Conservation (phyloP, 2,113 vertebrate genomes). For the Amazona guildingii region DNA sequence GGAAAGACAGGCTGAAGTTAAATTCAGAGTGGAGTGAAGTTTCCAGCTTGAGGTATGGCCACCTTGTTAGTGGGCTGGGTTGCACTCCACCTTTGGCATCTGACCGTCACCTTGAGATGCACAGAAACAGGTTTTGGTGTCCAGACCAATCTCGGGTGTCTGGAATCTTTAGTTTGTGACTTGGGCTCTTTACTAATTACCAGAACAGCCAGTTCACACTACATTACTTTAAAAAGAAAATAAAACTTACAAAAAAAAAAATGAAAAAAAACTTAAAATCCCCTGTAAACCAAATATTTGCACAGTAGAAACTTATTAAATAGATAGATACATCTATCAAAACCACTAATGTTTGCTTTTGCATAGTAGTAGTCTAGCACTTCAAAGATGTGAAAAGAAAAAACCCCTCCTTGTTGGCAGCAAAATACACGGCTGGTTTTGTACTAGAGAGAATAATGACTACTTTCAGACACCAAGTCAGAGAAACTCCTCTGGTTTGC, state of each 20-base stretch:
- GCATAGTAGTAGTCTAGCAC: neutral
- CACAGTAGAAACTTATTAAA: neutral
- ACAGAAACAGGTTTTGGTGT: neutral
- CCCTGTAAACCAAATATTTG: neutral
- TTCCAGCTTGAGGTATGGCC: neutral
- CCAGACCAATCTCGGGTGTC: neutral
- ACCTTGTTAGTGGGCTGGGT: neutral
- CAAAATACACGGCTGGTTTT: neutral
- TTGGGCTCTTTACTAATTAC: neutral
- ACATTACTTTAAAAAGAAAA: neutral
- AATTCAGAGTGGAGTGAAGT: neutral
- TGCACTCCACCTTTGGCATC: accelerated
- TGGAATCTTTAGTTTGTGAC: neutral
- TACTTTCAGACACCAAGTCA: neutral
- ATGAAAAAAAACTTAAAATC: neutral
- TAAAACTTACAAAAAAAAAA: neutral
- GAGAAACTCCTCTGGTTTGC: neutral
- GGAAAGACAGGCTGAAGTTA: neutral
- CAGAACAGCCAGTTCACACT: neutral
- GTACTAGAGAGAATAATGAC: neutral
- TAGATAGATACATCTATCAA: neutral
- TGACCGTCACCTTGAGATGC: neutral
- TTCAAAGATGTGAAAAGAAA: neutral
- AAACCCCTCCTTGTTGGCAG: neutral
- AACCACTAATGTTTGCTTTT: constrained; percentile 3